Conservation (phyloP, 2,888 invertebrate genomes). For the Patella caerulea region DNA sequence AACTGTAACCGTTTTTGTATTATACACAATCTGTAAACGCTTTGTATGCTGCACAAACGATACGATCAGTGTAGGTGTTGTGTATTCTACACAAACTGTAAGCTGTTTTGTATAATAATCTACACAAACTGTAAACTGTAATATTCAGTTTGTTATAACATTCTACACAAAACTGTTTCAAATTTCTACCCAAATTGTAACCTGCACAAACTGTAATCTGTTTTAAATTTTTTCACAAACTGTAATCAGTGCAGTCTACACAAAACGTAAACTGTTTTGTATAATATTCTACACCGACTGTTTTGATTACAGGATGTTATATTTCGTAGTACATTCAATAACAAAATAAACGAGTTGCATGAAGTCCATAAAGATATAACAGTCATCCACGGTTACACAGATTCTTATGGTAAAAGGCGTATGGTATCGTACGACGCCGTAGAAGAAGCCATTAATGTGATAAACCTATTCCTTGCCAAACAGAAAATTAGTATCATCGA, state of each 20-base stretch:
- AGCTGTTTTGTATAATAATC: too few species aligned
- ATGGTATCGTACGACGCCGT: slow-evolving; percentile 59
- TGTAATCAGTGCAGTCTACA: not conserved
- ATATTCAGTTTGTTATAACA: too few species aligned
- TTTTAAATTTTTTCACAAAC: too few species aligned
- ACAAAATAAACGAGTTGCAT: slow-evolving; percentile 42
- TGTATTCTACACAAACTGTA: too few species aligned
- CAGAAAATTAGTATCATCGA: slow-evolving; percentile 63
- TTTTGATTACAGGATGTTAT: slow-evolving; percentile 54
- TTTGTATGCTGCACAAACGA: not conserved
- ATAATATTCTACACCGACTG: not conserved
- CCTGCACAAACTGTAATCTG: too few species aligned
- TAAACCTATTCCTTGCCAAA: slow-evolving; percentile 59
- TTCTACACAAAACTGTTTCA: too few species aligned
- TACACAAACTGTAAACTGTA: too few species aligned
- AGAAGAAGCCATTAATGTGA: slow-evolving; percentile 62
- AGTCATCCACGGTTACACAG: slow-evolving; percentile 61
- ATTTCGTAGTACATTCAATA: slow-evolving; percentile 43
- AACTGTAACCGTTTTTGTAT: too few species aligned
- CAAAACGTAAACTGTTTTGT: not conserved
- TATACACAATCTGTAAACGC: too few species aligned
- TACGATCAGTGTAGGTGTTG: too few species aligned
- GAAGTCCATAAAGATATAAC: slow-evolving; percentile 52
- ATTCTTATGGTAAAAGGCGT: slow-evolving; percentile 65
- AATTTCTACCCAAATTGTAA: too few species aligned